Conservation (phyloP, 2,888 invertebrate species). For the Oeneis ivallda region DNA sequence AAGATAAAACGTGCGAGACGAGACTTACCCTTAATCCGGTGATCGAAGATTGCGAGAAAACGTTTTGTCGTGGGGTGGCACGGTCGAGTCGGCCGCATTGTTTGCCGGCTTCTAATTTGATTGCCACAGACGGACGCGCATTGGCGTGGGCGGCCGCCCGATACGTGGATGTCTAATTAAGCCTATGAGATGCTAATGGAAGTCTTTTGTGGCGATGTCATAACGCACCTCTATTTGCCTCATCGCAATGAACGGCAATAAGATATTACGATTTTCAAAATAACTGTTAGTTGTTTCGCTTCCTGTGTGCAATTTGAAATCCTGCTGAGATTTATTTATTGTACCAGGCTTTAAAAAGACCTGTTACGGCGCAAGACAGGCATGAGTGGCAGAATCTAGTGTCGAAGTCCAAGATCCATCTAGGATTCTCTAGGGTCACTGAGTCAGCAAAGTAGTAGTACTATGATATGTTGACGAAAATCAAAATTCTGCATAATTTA, state of each 20-base stretch:
- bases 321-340: not conserved
- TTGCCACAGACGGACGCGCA: slow-evolving; percentile 66
- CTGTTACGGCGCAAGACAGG: not conserved
- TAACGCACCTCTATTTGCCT: slow-evolving; percentile 49
- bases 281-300: slow-evolving; percentile 4
- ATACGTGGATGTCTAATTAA: slow-evolving; percentile 72
- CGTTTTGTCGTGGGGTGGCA: slow-evolving; percentile 80
- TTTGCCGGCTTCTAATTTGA: slow-evolving; percentile 75
- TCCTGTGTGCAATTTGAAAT: slow-evolving; percentile 32
- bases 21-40: slow-evolving; percentile 79
- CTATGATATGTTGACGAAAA: no score
- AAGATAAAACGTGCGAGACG: slow-evolving; percentile 81
- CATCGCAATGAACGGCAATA: slow-evolving; percentile 40
- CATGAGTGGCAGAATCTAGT: no score
- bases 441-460: no score
- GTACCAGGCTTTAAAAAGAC: not conserved
- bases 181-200: slow-evolving; percentile 71
- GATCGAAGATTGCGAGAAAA: slow-evolving; percentile 82
- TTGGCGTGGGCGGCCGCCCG: slow-evolving; percentile 63
- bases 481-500: no score
- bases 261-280: slow-evolving; percentile 13
- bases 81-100: slow-evolving; percentile 70
- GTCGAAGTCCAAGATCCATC: no score
- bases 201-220: slow-evolving; percentile 66
- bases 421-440: no score